Conservation (phyloP, 2,113 vertebrate species). For the Myrmecobius fasciatus region DNA sequence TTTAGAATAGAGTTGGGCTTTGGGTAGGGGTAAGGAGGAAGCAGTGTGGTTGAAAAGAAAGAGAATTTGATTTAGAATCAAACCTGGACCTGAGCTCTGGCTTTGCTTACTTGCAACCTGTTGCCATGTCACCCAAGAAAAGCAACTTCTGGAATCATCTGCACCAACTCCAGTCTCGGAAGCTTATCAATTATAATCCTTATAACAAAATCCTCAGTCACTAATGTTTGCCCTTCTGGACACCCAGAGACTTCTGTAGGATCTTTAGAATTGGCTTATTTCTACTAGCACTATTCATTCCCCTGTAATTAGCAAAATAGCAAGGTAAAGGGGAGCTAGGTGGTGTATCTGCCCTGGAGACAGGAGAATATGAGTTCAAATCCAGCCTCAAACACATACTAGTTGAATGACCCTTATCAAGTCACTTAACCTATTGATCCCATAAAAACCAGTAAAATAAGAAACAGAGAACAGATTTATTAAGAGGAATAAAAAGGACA, state of each 20-base stretch:
- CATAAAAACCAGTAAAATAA: no score
- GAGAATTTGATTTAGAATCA: neutral
- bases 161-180: neutral
- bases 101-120: neutral
- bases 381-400: neutral
- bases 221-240: neutral
- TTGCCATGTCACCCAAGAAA: neutral
- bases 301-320: neutral
- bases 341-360: neutral
- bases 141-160: neutral
- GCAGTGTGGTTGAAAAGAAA: neutral
- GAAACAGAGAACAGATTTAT: neutral
- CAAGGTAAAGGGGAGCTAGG: neutral
- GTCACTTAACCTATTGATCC: neutral
- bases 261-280: neutral
- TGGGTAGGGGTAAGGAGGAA: no score
- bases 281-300: neutral
- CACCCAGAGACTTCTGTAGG: neutral
- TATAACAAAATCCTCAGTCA: neutral
- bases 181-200: neutral
- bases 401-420: neutral
- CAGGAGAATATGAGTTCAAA: neutral
- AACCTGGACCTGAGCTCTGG: neutral
- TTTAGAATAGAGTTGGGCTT: neutral
- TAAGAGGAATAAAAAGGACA: neutral